phyloP scores from a whole-genome alignment of 2,888 invertebrate species.

The Folsomia candida region DNA sequence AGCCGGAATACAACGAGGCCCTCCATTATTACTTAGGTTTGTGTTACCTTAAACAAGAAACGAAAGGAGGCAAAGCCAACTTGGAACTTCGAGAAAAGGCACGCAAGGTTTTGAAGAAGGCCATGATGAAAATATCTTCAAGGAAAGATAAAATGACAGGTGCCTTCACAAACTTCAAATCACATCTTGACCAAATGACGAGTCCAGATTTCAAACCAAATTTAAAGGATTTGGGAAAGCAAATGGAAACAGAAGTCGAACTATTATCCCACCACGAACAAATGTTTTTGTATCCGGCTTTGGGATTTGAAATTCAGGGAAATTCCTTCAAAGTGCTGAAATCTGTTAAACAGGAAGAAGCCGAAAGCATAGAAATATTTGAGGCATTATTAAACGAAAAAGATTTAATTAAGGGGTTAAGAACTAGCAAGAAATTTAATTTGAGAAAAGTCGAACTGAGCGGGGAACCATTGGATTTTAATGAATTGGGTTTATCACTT shows the following conservation, averaged over 20 bases:
- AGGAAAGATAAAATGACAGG: not conserved
- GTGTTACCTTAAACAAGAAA: not conserved
- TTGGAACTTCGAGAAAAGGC: not conserved
- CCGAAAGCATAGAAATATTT: not conserved
- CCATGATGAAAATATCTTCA: not conserved
- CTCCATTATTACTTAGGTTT: not conserved
- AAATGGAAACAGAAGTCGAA: not conserved
- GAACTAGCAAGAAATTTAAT: not conserved
- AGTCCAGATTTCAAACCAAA: not conserved
- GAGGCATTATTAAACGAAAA: not conserved
- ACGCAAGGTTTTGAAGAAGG: not conserved
- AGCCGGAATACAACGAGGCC: conserved; percentile 1
- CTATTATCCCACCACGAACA: not conserved
- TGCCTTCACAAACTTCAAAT: not conserved
- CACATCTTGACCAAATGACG: not conserved
- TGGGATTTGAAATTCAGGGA: not conserved
- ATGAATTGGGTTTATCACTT: not conserved
- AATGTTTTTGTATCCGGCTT: not conserved
- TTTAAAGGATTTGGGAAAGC: not conserved
- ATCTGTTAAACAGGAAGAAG: not conserved
- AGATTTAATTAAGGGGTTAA: not conserved
- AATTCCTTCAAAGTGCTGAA: not conserved
- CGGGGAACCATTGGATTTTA: not conserved
- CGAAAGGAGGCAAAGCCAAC: not conserved
- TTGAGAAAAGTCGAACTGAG: not conserved